Percentiles rank a stretch among this genome's conserved stretches.
phyloP scores from a whole-genome alignment of 2,888 invertebrate genomes.

The Malthinus flaveolus region DNA sequence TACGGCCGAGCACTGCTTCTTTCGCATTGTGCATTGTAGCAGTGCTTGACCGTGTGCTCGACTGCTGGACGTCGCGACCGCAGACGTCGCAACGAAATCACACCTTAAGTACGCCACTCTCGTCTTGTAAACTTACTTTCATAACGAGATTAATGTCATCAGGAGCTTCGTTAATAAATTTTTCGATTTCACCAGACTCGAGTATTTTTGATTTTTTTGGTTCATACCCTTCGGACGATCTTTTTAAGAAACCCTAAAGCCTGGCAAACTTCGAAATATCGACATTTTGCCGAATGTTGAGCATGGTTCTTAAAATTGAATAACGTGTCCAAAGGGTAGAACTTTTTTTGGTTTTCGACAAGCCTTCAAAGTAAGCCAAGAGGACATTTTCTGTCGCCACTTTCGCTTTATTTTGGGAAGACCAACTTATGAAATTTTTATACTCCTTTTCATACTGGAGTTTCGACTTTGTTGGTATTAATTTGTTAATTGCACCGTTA shows the following conservation, averaged over 20 bases:
- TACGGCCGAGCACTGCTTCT: too few species aligned
- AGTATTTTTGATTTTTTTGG: not conserved
- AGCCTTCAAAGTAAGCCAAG: not conserved
- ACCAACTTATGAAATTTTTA: conserved; percentile 5
- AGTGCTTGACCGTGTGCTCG: too few species aligned
- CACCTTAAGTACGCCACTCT: too few species aligned
- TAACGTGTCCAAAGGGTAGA: conserved; percentile 5
- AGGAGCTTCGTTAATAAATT: too few species aligned
- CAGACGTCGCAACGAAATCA: too few species aligned
- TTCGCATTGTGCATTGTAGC: too few species aligned
- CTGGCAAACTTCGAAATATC: not conserved
- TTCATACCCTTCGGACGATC: not conserved
- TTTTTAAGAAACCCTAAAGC: not conserved
- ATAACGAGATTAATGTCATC: too few species aligned
- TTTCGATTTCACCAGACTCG: too few species aligned
- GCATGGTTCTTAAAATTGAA: conserved; percentile 1
- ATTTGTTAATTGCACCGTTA: not conserved
- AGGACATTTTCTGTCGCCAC: conserved; percentile 3
- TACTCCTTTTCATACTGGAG: not conserved
- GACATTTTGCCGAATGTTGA: not conserved
- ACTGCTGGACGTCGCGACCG: too few species aligned
- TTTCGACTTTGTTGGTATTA: not conserved
- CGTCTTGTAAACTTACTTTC: too few species aligned
- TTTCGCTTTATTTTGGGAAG: not conserved
- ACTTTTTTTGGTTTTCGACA: not conserved